phyloP scores from a whole-genome alignment of 2,113 vertebrate genomes.

The Scomber scombrus region DNA sequence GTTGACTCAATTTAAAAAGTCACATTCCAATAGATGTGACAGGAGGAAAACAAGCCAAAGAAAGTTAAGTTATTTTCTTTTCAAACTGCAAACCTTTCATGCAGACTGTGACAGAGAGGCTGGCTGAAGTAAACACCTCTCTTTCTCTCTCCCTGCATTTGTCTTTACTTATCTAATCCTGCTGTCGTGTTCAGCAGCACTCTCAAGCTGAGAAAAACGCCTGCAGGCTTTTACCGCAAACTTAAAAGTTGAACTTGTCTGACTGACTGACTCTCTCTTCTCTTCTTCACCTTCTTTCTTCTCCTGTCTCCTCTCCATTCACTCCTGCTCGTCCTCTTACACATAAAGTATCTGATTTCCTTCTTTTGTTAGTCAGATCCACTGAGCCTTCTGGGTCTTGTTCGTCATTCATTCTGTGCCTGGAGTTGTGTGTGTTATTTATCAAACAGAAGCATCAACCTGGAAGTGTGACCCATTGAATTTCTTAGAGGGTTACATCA shows the following conservation, averaged over 20 bases:
- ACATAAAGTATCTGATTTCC: neutral
- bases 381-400: neutral
- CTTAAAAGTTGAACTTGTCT: slow-evolving; percentile 42
- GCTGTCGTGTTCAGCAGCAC: slow-evolving; percentile 30
- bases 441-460: neutral
- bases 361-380: neutral
- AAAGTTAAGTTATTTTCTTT: slow-evolving; percentile 24
- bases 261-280: slow-evolving; percentile 23
- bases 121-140: slow-evolving; percentile 54
- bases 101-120: slow-evolving; percentile 31
- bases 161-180: slow-evolving; percentile 51
- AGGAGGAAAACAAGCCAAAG: slow-evolving; percentile 21
- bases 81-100: slow-evolving; percentile 18
- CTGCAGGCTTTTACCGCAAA: slow-evolving; percentile 34
- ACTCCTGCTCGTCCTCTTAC: neutral
- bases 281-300: slow-evolving; percentile 34
- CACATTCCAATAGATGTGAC: neutral
- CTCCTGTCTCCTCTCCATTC: slow-evolving; percentile 24
- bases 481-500: too few species aligned
- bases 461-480: neutral
- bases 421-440: neutral
- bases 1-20: neutral
- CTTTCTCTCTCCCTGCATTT: slow-evolving; percentile 27
- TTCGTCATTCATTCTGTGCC: neutral
- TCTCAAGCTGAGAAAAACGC: slow-evolving; percentile 30